phyloP scores from a whole-genome alignment of 2,888 invertebrate species.

The Lepidonotus clava region DNA sequence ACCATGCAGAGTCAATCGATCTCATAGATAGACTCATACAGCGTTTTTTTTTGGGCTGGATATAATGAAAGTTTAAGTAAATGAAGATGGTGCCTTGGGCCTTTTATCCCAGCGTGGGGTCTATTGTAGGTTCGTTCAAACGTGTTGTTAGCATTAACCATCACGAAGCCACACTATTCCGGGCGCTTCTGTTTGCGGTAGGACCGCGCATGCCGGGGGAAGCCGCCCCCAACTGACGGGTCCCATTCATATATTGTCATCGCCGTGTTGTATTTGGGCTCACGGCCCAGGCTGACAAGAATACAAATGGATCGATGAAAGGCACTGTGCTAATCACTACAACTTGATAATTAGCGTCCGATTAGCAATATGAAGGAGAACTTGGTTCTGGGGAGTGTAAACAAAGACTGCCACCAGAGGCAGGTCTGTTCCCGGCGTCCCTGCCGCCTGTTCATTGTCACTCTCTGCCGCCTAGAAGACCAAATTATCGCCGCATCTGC shows the following conservation, averaged over 20 bases:
- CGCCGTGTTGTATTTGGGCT: background rate
- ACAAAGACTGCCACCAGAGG: background rate
- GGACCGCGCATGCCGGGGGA: too few species aligned
- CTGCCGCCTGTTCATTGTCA: too few species aligned
- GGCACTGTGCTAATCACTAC: background rate
- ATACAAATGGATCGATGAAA: conserved; percentile 10
- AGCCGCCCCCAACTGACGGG: too few species aligned
- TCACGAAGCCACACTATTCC: too few species aligned
- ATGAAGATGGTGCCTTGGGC: conserved; percentile 38
- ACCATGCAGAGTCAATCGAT: background rate
- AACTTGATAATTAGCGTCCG: background rate
- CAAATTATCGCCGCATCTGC: background rate
- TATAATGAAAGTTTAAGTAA: conserved; percentile 1
- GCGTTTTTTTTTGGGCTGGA: background rate
- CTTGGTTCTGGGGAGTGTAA: background rate
- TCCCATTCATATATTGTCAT: background rate
- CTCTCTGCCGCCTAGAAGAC: too few species aligned
- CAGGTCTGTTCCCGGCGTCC: too few species aligned
- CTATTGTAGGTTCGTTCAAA: too few species aligned
- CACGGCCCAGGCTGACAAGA: background rate
- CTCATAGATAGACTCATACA: background rate
- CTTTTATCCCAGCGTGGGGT: too few species aligned
- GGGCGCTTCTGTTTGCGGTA: too few species aligned
- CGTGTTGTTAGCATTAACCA: too few species aligned
- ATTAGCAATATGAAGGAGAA: conserved; percentile 9